Evolutionary conservation across 1,140 invertebrate species (phyloP), one percentile per base, ranked within the genome.

Genomic region (Maniola jurtina): DNA sequence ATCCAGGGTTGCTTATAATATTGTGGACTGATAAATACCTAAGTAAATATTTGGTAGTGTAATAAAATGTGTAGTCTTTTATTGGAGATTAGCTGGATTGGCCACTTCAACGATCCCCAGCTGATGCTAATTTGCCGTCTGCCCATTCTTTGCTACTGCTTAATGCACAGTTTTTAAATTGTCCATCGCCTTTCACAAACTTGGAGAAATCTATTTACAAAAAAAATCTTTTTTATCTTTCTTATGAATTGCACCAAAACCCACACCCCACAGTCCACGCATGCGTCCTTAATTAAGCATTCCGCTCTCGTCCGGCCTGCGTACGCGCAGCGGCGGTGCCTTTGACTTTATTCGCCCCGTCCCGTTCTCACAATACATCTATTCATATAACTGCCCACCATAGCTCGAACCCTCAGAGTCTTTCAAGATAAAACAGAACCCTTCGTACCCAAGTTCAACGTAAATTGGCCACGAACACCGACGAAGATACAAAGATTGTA

Each of bases 201-300:
- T 25, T 25, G 25, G 25, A 25, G 25, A 25, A 25, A 25, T 25
- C 25, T 25, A 25, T 25, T 25, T 25, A 25, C 25, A 25, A 25
- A 25, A 25, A 2, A 25, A 2, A 2, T 25, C 25, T 52, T 14
- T 9, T 25, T 14, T 52, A 52, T 45, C 56, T 55, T 40, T 55
- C 38, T 70, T 68, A 34, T 15, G 45, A 66, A 34, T 79, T 70
- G 61, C 15, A 78, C 77, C 80, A 64, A 57, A 62, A 60, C 47
- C 70, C 71, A 71, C 73, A 76, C 71, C 69, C 79, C 66, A 70
- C 78, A 81, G 84, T 87, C 86, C 84, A 86, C 84, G 88, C 88
- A 90, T 88, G 85, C 88, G 86, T 84, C 83, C 84, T 88, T 88
- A 90, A 88, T 88, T 90, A 90, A 83, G 84, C 84, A 89, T 89